Base-by-base conservation (phyloP, 2,888 invertebrate genomes). In the Tiliacea citrago region DNA sequence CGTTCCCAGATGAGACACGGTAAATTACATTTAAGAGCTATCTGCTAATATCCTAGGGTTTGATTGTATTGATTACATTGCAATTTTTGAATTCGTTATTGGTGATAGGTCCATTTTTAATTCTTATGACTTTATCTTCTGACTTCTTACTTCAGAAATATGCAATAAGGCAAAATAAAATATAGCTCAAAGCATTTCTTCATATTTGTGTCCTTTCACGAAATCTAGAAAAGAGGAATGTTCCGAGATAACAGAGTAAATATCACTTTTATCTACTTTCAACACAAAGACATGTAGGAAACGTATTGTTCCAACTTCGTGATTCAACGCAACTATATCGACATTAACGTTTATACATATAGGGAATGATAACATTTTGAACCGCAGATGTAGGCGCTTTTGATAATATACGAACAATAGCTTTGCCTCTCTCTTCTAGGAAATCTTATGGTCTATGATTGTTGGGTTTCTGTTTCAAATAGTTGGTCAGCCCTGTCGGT, bases 271-370 rank as follows among this genome's bases (percentile, higher is more conserved):
- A 85, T 79, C 72, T 73, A 84, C 68, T 74, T 75, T 58, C 60
- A 70, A 75, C 53, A 81, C 75, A 85, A 83, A 83, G 82, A 82
- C 75, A 73, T 83, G 69, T 79, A 84, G 81, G 70, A 74, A 83
- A 83, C 49, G 88, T 84, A 90, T 90, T 90, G 91, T 90, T 91
- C 81, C 66, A 73, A 79, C 73, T 81, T 89, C 88, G 90, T 90
- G 90, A 91, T 88, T 87, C 87, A 80, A 73, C 69, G 66, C 86
- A 74, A 77, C 73, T 77, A 85, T 83, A 84, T 79, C 86, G 84
- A 76, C 73, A 75, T 78, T 63, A 68, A 74, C 42, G 68, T n/a
- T n/a, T n/a, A n/a, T 75, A 60, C 73, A 73, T 75, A 77, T 45
- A 74, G 73, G 45, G 75, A 84, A 68, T 86, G 84, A 85, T 85